Evolutionary conservation across 2,888 invertebrate species (phyloP).

Genomic region (Cheilosia grossa): DNA sequence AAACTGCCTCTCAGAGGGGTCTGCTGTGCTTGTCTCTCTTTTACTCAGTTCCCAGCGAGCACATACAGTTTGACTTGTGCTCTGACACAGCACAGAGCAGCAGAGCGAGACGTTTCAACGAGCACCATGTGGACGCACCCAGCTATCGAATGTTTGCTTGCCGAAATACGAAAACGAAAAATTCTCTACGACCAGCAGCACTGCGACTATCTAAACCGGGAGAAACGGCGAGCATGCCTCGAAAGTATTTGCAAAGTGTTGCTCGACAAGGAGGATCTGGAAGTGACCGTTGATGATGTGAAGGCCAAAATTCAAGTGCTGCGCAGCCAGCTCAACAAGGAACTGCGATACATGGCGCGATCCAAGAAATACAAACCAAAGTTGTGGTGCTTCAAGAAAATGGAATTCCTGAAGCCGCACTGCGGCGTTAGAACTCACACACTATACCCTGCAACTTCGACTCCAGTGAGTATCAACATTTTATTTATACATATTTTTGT

Average conservation of each 20-base stretch:
- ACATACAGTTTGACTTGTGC: constrained; percentile 63
- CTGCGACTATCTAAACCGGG: constrained; percentile 55
- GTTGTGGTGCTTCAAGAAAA: constrained; percentile 68
- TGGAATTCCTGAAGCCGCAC: constrained; percentile 62
- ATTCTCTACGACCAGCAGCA: constrained; percentile 48
- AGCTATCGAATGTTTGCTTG: constrained; percentile 52
- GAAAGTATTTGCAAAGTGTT: constrained; percentile 48
- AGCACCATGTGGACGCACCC: constrained; percentile 57
- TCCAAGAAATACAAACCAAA: constrained; percentile 65
- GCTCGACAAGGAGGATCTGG: constrained; percentile 42
- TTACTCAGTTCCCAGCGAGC: constrained; percentile 45
- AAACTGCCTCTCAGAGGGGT: constrained; percentile 26
- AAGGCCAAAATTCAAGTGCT: constrained; percentile 61
- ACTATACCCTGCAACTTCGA: background rate
- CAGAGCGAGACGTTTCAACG: constrained; percentile 3
- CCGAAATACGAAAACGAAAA: constrained; percentile 53
- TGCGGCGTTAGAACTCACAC: constrained; percentile 29
- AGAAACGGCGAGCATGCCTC: constrained; percentile 34
- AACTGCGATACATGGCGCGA: constrained; percentile 47
- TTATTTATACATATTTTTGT: constrained; percentile 1
- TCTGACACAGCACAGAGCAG: constrained; percentile 64
- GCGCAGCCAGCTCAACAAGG: constrained; percentile 62
- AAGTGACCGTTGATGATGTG: constrained; percentile 40
- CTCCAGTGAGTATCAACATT: constrained; percentile 26
- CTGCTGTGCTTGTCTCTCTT: constrained; percentile 5